Percentiles rank a stretch among this genome's conserved stretches.
phyloP scores from a whole-genome alignment of 23 tunicate genomes.

The Styela clava region DNA sequence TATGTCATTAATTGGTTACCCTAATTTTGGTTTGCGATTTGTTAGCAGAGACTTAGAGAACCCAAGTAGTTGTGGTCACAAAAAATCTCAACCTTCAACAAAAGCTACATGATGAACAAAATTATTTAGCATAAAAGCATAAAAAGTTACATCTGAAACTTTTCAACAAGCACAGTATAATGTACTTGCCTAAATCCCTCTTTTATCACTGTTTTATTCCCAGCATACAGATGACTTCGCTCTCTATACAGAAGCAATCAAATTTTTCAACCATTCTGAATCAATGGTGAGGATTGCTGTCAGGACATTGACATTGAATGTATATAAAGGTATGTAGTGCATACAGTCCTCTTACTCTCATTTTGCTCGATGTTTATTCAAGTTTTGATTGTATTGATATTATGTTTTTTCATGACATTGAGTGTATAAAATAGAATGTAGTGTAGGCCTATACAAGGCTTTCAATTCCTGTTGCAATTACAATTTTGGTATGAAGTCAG shows the following conservation, averaged over 20 bases:
- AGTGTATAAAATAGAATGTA: no score
- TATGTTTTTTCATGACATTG: no score
- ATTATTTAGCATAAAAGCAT: slow-evolving; percentile 38
- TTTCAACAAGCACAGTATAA: slow-evolving; percentile 53
- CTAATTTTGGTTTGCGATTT: slow-evolving; percentile 81
- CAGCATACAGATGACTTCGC: slow-evolving; percentile 99
- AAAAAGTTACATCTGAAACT: slow-evolving; percentile 39
- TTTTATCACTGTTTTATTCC: slow-evolving; percentile 2
- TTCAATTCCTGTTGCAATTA: no score
- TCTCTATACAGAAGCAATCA: slow-evolving; percentile 96
- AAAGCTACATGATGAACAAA: slow-evolving; percentile 53
- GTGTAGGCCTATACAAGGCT: no score
- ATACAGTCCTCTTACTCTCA: no score
- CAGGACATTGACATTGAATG: slow-evolving; percentile 89
- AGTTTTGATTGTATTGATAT: no score
- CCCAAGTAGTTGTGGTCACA: slow-evolving; percentile 76
- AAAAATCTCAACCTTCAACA: slow-evolving; percentile 44
- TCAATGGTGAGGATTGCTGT: slow-evolving; percentile 99
- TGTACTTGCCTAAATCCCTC: slow-evolving; percentile 26
- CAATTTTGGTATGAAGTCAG: no score
- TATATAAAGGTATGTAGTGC: slow-evolving; percentile 65
- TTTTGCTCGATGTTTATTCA: no score
- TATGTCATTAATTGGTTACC: slow-evolving; percentile 84
- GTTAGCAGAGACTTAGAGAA: slow-evolving; percentile 88
- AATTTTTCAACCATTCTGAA: slow-evolving; percentile 94